Evolutionary conservation across 2,113 vertebrate species (phyloP), one percentile per base, ranked within the genome.

Genomic region (Pitta sordida): DNA sequence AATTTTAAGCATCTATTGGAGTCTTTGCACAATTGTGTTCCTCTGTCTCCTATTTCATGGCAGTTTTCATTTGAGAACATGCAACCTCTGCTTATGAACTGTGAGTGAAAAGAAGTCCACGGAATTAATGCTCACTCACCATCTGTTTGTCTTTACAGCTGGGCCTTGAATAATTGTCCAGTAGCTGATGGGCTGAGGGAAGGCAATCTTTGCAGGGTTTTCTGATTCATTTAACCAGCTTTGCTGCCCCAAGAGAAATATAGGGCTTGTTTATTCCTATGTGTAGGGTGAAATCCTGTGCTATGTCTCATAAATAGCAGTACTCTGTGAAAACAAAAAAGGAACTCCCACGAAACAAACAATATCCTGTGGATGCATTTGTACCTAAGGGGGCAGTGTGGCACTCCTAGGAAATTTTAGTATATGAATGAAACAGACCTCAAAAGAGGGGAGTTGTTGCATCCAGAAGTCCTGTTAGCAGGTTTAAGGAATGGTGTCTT

Each of bases 71-170:
- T 78, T 96, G 80, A 95, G 90, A 94, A 96, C 58, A 18, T 74
- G 46, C 74, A 84, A 92, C 81, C 46, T 93, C 92, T 76, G 51
- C 86, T 91, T 74, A 90, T 91, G 94, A n/a, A 59, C 89, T 96
- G 94, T 77, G 91, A 94, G 90, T 94, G 94, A 96, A 88, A 95
- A 94, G 78, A 92, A 96, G 77, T 88, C 93, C 84, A 11, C 2
- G 27, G 93, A 94, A 81, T 92, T 94, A 94, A 94, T 60, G 92
- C 93, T 96, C 93, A 86, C 51, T 64, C 73, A 41, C 98, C 98
- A 97, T 98, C 97, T 98, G 97, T 94, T 97, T 98, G 85, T 90
- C 96, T 97, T n/a, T 97, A 85, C 96, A 97, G 98, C 96, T 96
- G 96, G 95, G 86, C 96, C 97, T 96, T 94, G 93, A 97, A 95